Conservation (phyloP, 2,888 invertebrate genomes). For the Halictus quadricinctus region DNA sequence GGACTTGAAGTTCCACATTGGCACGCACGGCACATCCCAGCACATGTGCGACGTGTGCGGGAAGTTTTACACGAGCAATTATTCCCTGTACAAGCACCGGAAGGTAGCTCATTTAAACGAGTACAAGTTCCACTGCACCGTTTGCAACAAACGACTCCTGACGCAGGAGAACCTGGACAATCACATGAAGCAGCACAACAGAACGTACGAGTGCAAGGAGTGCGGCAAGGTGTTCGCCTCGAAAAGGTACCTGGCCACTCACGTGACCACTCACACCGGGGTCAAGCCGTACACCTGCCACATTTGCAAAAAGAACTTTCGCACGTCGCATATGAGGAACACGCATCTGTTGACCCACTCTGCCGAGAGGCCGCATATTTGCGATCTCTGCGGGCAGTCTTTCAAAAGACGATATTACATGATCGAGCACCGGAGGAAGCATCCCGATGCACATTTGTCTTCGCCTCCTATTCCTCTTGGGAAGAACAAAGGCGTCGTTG, state of each 20-base stretch:
- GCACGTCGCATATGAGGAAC: slow-evolving; percentile 70
- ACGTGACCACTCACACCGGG: slow-evolving; percentile 71
- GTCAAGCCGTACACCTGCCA: slow-evolving; percentile 73
- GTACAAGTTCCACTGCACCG: slow-evolving; percentile 72
- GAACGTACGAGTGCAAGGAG: slow-evolving; percentile 72
- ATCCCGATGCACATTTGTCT: slow-evolving; percentile 68
- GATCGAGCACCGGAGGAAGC: slow-evolving; percentile 70
- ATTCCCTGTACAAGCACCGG: slow-evolving; percentile 74
- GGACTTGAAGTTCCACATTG: slow-evolving; percentile 76
- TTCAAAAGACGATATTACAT: slow-evolving; percentile 71
- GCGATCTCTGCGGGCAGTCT: slow-evolving; percentile 72
- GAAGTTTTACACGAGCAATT: slow-evolving; percentile 74
- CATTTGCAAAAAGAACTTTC: slow-evolving; percentile 73
- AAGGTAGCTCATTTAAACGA: slow-evolving; percentile 75
- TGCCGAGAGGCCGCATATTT: slow-evolving; percentile 69
- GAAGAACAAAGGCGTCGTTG: slow-evolving; percentile 1
- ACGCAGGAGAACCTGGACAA: slow-evolving; percentile 72
- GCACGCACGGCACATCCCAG: slow-evolving; percentile 69
- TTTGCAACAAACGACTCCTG: slow-evolving; percentile 74
- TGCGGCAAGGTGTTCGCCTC: slow-evolving; percentile 75
- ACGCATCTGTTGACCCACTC: slow-evolving; percentile 72
- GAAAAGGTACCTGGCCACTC: slow-evolving; percentile 74
- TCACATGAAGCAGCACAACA: slow-evolving; percentile 73
- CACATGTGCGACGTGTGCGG: slow-evolving; percentile 78
- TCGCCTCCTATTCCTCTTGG: slow-evolving; percentile 68